A percentile compares a stretch with the other conserved stretches of the same genome.
phyloP scores from a whole-genome alignment of 2,797 vertebrate genomes.

The Xenentodon cancila region DNA sequence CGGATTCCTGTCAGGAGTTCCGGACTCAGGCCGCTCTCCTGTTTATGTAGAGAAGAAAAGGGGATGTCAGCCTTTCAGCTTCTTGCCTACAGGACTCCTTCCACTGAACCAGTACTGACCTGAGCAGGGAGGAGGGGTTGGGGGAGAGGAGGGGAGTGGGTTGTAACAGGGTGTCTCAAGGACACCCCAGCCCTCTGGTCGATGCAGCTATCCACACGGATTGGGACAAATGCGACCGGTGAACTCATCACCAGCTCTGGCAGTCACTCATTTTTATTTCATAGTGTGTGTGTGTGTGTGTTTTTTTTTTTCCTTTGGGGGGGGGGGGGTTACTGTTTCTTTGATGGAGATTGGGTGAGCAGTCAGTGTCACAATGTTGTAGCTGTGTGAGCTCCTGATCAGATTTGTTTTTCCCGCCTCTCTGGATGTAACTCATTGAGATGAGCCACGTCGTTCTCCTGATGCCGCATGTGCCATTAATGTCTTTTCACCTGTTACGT shows the following conservation, averaged over 20 bases:
- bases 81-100: slow-evolving; percentile 72
- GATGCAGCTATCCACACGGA: slow-evolving; percentile 75
- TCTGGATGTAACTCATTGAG: slow-evolving; percentile 38
- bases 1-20: slow-evolving; percentile 51
- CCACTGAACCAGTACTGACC: slow-evolving; percentile 74
- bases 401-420: slow-evolving; percentile 14
- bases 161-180: slow-evolving; percentile 81
- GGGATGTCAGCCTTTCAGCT: slow-evolving; percentile 68
- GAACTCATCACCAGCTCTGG: slow-evolving; percentile 82
- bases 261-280: slow-evolving; percentile 85
- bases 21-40: slow-evolving; percentile 20
- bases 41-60: slow-evolving; percentile 30
- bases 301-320: too few relatives aligned
- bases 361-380: slow-evolving; percentile 63
- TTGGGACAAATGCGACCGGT: slow-evolving; percentile 80
- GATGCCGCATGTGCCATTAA: slow-evolving; percentile 34
- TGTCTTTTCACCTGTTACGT: slow-evolving; percentile 40
- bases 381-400: slow-evolving; percentile 52
- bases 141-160: slow-evolving; percentile 13
- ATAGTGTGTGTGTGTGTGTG: too few relatives aligned
- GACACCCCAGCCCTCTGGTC: slow-evolving; percentile 78
- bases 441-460: slow-evolving; percentile 49
- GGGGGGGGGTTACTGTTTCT: slow-evolving; percentile 55
- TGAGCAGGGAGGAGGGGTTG: slow-evolving; percentile 3
- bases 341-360: slow-evolving; percentile 64